These are phyloP conservation scores for Gymnobelideus leadbeateri DNA, from an alignment of 2,113 vertebrate species.

Conservation along the genomic window DNA sequence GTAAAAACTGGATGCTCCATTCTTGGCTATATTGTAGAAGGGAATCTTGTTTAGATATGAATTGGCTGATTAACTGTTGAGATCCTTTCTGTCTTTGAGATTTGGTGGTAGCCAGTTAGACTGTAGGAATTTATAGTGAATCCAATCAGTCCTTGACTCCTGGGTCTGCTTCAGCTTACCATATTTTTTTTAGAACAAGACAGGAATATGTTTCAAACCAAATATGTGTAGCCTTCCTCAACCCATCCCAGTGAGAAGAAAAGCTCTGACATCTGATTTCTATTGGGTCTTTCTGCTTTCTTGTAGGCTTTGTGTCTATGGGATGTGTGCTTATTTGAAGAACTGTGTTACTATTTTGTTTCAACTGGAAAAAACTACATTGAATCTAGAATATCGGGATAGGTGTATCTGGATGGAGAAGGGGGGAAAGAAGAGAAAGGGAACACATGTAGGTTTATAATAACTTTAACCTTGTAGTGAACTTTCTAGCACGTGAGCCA, in stretches of 20 bases:
- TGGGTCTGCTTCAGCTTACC: neutral
- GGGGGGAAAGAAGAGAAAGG: neutral
- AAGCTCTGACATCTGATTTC: constrained; percentile 47
- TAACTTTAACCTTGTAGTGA: constrained; percentile 20
- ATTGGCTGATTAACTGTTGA: neutral
- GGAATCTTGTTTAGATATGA: neutral
- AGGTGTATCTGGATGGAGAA: neutral
- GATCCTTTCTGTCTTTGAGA: neutral
- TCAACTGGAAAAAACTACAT: neutral
- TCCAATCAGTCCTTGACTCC: neutral
- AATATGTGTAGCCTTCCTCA: neutral
- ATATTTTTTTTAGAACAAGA: neutral
- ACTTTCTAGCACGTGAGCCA: neutral
- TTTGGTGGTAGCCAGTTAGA: neutral
- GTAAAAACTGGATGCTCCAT: neutral
- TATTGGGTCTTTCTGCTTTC: constrained; percentile 13
- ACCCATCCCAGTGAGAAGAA: neutral
- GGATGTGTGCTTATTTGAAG: constrained; percentile 22
- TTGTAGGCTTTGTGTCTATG: neutral
- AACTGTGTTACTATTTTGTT: constrained; percentile 19
- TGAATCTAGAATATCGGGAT: neutral
- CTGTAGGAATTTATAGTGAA: neutral
- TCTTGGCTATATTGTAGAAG: neutral
- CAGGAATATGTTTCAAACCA: neutral
- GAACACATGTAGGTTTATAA: neutral